These are phyloP conservation scores for Ptychodera flava DNA, from an alignment of 35 echinoderm and acorn worm species.

Conservation along the genomic window DNA sequence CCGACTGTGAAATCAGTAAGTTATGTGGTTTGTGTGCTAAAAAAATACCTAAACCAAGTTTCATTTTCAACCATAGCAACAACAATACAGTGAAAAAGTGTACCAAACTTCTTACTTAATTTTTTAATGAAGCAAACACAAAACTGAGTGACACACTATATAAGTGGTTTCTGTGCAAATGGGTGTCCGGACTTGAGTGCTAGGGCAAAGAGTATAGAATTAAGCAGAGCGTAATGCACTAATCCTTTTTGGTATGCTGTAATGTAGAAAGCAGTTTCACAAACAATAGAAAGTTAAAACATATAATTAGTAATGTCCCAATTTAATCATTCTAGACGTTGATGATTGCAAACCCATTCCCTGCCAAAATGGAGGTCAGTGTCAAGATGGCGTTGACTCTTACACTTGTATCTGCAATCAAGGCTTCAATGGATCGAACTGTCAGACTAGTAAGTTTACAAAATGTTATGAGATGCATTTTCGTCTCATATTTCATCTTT, in stretches of 20 bases:
- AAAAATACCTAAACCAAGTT: not conserved
- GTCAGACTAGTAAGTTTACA: not conserved
- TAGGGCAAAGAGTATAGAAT: not conserved
- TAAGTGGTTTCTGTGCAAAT: too few relatives aligned
- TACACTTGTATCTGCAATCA: slow-evolving; percentile 51
- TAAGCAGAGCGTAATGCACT: not conserved
- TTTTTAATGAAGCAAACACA: too few relatives aligned
- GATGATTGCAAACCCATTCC: slow-evolving; percentile 40
- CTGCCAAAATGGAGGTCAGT: slow-evolving; percentile 53
- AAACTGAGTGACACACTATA: too few relatives aligned
- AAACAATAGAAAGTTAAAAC: too few relatives aligned
- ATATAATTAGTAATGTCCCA: too few relatives aligned
- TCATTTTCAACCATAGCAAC: too few relatives aligned
- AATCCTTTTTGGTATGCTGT: too few relatives aligned
- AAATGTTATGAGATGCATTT: not conserved
- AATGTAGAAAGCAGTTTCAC: too few relatives aligned
- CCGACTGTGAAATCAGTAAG: not conserved
- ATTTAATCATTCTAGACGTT: not conserved
- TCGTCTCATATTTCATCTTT: not conserved
- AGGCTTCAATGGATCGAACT: not conserved
- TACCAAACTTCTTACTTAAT: too few relatives aligned
- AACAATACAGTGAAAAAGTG: too few relatives aligned
- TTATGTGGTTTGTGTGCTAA: not conserved
- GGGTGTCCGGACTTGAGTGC: not conserved
- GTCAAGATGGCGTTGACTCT: slow-evolving; percentile 43